A percentile compares a stretch with the other conserved stretches of the same genome.
phyloP scores from a whole-genome alignment of 1,140 invertebrate genomes.

The Megalopta genalis region DNA sequence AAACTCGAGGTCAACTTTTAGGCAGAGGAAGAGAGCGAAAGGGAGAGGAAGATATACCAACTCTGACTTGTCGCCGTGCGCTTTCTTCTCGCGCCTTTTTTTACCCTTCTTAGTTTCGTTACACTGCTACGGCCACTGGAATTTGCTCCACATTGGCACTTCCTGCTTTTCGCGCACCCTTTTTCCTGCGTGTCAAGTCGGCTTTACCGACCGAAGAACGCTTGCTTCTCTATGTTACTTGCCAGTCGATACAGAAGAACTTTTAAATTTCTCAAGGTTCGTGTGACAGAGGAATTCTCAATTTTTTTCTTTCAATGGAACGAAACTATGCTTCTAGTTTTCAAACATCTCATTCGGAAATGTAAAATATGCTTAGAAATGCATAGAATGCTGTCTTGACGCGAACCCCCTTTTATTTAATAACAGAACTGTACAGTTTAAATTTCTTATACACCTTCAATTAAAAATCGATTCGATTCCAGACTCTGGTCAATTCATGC shows the following conservation, averaged over 20 bases:
- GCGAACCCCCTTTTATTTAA: no score
- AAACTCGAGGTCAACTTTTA: slow-evolving; percentile 81
- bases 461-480: background rate
- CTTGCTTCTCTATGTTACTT: slow-evolving; percentile 21
- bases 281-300: background rate
- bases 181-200: slow-evolving; percentile 52
- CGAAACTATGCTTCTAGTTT: background rate
- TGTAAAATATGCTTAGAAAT: background rate
- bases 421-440: background rate
- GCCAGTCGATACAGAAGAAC: slow-evolving; percentile 59
- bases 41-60: slow-evolving; percentile 52
- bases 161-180: slow-evolving; percentile 66
- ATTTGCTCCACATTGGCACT: slow-evolving; percentile 68
- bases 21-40: slow-evolving; percentile 69
- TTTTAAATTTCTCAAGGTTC: slow-evolving; percentile 13
- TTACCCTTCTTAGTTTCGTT: slow-evolving; percentile 60
- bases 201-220: slow-evolving; percentile 59
- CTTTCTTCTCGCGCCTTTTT: slow-evolving; percentile 56
- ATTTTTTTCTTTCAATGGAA: background rate
- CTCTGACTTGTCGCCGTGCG: slow-evolving; percentile 54
- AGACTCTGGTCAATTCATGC: background rate
- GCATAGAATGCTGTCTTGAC: background rate
- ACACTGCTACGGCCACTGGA: slow-evolving; percentile 61
- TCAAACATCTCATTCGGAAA: background rate
- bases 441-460: background rate